These are phyloP conservation scores for Zosterops lateralis DNA, from an alignment of 2,113 vertebrate species.

Conservation along the genomic window DNA sequence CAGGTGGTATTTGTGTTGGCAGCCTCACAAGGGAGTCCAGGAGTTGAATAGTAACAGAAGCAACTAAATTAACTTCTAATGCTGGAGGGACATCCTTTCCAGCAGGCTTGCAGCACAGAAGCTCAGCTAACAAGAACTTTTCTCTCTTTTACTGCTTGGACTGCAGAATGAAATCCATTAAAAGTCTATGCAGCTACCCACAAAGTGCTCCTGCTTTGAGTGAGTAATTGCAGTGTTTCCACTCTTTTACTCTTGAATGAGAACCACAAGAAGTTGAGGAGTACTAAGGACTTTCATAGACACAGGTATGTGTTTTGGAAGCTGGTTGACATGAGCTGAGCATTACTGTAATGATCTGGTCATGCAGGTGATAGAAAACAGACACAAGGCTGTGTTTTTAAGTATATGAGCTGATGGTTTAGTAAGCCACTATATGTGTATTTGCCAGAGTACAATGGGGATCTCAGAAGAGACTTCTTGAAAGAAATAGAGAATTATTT, in stretches of 20 bases:
- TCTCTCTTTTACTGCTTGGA: background rate
- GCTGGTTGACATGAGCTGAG: background rate
- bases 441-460: background rate
- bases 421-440: background rate
- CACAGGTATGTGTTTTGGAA: background rate
- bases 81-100: background rate
- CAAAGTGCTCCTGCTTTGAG: background rate
- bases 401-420: background rate
- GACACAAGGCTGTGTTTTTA: background rate
- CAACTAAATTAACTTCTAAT: slow-evolving; percentile 14
- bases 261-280: background rate
- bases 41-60: background rate
- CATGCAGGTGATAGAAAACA: background rate
- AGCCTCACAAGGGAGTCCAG: background rate
- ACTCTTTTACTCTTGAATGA: background rate
- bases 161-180: background rate
- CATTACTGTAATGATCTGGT: background rate
- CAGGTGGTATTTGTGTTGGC: slow-evolving; percentile 33
- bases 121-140: background rate
- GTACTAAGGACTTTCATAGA: background rate
- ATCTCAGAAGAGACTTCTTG: background rate
- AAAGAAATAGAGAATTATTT: background rate
- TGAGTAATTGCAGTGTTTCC: background rate
- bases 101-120: background rate
- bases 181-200: background rate